These are phyloP conservation scores for Hofmannophila pseudospretella DNA, from an alignment of 2,888 invertebrate genomes.

Conservation along the genomic window DNA sequence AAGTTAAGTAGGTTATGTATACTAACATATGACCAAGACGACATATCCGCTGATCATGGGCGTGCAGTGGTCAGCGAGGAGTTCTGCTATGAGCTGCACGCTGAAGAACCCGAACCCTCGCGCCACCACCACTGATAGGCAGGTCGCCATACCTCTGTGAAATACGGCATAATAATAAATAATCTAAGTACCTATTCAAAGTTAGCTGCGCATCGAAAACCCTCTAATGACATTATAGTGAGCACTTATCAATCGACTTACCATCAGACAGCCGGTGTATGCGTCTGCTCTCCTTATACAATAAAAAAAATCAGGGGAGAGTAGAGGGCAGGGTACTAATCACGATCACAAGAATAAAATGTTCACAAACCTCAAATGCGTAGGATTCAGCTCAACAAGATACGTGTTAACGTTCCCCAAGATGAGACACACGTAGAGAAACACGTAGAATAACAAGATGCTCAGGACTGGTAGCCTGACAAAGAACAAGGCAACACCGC, in stretches of 20 bases:
- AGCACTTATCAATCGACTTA: too few relatives aligned
- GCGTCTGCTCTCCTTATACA: too few relatives aligned
- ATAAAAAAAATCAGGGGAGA: too few relatives aligned
- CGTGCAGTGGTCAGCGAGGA: slow-evolving; percentile 45
- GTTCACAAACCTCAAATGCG: slow-evolving; percentile 55
- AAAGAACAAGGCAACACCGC: slow-evolving; percentile 43
- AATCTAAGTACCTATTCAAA: too few relatives aligned
- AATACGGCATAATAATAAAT: too few relatives aligned
- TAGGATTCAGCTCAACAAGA: slow-evolving; percentile 59
- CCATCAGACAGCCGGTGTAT: too few relatives aligned
- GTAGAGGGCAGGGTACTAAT: too few relatives aligned
- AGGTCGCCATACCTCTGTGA: slow-evolving; percentile 60
- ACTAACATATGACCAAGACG: slow-evolving; percentile 45
- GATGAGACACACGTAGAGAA: slow-evolving; percentile 51
- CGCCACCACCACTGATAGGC: slow-evolving; percentile 57
- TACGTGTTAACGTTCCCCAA: slow-evolving; percentile 58
- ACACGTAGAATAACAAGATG: slow-evolving; percentile 48
- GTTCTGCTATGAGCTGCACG: slow-evolving; percentile 51
- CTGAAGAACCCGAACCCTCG: slow-evolving; percentile 61
- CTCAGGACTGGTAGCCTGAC: slow-evolving; percentile 46
- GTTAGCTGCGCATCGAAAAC: too few relatives aligned
- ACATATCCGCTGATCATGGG: slow-evolving; percentile 50
- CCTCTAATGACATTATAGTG: too few relatives aligned
- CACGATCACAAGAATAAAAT: too few relatives aligned
- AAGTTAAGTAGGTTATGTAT: too few relatives aligned